These are phyloP conservation scores for Sylvilagus bachmani DNA, from an alignment of 2,113 vertebrate genomes.

Conservation along the genomic window DNA sequence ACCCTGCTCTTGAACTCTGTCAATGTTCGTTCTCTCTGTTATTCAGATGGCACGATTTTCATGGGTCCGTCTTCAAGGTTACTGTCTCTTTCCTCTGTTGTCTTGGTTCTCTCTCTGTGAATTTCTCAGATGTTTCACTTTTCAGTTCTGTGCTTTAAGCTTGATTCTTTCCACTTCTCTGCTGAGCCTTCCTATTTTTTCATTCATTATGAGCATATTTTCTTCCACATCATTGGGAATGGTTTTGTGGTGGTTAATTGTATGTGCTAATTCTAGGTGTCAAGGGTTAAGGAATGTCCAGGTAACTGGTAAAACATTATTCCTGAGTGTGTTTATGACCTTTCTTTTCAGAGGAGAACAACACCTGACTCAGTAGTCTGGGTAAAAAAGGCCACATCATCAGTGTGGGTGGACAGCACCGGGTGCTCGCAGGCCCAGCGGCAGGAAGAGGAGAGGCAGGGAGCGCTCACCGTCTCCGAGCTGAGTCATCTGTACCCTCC, in stretches of 20 bases:
- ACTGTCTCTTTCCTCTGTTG: not conserved
- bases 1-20: not conserved
- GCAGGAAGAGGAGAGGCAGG: not conserved
- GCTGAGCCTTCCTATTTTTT: slow-evolving; percentile 14
- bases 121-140: slow-evolving; percentile 36
- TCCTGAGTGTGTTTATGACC: slow-evolving; percentile 40
- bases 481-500: not conserved
- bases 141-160: not conserved
- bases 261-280: not conserved
- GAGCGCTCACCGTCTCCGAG: not conserved
- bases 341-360: not conserved
- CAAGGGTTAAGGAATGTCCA: not conserved
- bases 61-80: not conserved
- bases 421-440: not conserved
- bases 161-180: slow-evolving; percentile 49
- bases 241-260: not conserved
- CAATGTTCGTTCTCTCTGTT: not conserved
- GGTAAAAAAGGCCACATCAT: not conserved
- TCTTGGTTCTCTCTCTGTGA: not conserved
- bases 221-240: not conserved
- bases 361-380: not conserved
- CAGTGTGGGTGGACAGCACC: not conserved
- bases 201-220: slow-evolving; percentile 24
- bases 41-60: not conserved
- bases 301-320: not conserved